Base-by-base conservation (phyloP, 2,888 invertebrate species). In the Campopleginae sp. region DNA sequence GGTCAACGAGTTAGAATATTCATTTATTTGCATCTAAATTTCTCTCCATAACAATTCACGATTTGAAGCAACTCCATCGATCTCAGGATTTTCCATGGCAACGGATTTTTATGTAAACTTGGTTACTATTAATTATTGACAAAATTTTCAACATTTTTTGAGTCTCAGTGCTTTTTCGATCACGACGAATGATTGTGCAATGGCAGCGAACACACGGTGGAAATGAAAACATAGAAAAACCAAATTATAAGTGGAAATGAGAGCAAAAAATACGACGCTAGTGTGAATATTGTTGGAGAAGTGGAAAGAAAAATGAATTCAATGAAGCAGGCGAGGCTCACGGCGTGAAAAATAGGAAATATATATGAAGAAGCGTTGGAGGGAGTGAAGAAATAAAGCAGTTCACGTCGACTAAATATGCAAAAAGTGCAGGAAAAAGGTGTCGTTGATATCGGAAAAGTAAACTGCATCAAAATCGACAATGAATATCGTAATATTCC, bases 161-260 rank as follows among this genome's bases (percentile, higher is more conserved):
- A 3, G 5, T 27, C 14, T 58, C 58, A 5, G 10, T 58, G 58
- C 10, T 27, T 58, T 58, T 58, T 58, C 58, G 27, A 27, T 58
- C 5, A 58, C 58, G 58, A 58, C 27, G 1, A 14, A 58, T 27
- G 1, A 46, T 31, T n/a, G 23, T 51, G 44, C 51, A 33, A 31
- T 27, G 19, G 38, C 38, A 27, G 31, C 42, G 58, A n/a, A 48
- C 38, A 48, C 48, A 23, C 70, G 70, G 70, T 70, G 70, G n/a
- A 44, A 68, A 68, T 14, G 27, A 31, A 14, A 48, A 70, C 19
- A 38, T 19, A n/a, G 1, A 17, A n/a, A 58, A 58, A 58, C 14
- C 27, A 27, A 58, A 58, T 27, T 5, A 58, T 27, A 58, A 23
- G 23, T 12, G 23, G 12, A 10, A 54, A 54, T 12, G 2, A 27